Evolutionary conservation across 2,888 invertebrate species (phyloP), one percentile per base, ranked within the genome.

Genomic region (Panorpa germanica): DNA sequence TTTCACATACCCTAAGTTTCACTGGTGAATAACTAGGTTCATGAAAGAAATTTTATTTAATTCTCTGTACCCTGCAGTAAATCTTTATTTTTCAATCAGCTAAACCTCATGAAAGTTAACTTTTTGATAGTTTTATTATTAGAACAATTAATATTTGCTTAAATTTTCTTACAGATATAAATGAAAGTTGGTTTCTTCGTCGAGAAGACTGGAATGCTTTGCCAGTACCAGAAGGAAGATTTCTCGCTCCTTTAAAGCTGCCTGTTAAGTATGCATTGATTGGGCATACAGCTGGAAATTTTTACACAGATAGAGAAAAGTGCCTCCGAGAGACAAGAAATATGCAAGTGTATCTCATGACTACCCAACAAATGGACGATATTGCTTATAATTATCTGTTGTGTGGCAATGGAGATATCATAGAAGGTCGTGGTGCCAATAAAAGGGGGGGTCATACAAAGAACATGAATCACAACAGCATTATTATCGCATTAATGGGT

Each of bases 181-280:
- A 50, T 29, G 50, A 49, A 38, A 33, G 45, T 13, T 59, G 59
- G 59, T 59, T 53, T 45, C 45, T 57, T 34, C 52, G 56, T 3
- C 53, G 58, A 4, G 48, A 35, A 11, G 52, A 55, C 32, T 59
- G 58, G 58, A 55, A 55, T 38, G 56, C 59, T 10, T 44, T 53
- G 47, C 45, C 45, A 2, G n/a, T n/a, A n/a, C 38, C 47, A 1
- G 53, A 53, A 38, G 37, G 31, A 4, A 38, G 45, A 24, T 40
- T 41, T 1, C 49, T 45, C 35, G n/a, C n/a, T n/a, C n/a, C n/a
- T n/a, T 43, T 53, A 9, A 34, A 42, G 2, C 37, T 54, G 5
- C 58, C 58, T 0, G 38, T 58, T 3, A 28, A 43, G 5, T 39
- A 43, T 30, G 55, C 53, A 2, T 40, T 57, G 26, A 47, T 58